A percentile compares a stretch with the other conserved stretches of the same genome.
phyloP scores from a whole-genome alignment of 2,113 vertebrate genomes.

The Leucoraja erinaceus region DNA sequence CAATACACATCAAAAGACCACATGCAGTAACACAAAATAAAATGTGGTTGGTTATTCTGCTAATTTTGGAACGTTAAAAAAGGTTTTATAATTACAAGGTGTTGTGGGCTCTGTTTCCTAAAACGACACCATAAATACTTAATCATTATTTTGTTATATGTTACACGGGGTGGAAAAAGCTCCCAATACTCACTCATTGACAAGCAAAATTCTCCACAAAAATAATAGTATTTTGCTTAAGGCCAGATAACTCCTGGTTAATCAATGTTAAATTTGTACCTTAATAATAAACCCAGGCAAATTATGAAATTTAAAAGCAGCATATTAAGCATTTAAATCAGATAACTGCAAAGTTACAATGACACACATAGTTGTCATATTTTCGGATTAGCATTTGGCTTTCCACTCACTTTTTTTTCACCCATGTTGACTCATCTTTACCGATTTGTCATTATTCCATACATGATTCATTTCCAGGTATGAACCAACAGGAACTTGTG shows the following conservation, averaged over 20 bases:
- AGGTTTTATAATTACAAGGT: too few relatives aligned
- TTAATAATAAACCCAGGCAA: background rate
- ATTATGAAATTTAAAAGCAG: background rate
- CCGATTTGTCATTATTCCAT: background rate
- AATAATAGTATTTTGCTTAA: background rate
- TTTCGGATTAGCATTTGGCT: background rate
- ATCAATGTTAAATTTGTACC: background rate
- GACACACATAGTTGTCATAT: background rate
- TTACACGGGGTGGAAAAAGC: background rate
- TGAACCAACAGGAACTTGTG: background rate
- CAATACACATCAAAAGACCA: too few relatives aligned
- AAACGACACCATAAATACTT: background rate
- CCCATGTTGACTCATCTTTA: background rate
- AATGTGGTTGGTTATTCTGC: too few relatives aligned
- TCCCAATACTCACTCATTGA: background rate
- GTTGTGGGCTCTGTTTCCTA: background rate
- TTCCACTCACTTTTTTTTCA: background rate
- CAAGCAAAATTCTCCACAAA: background rate
- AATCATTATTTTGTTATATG: too few relatives aligned
- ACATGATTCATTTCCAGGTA: background rate
- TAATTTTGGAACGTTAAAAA: too few relatives aligned
- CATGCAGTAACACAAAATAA: too few relatives aligned
- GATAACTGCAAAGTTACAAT: background rate
- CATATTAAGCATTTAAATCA: background rate
- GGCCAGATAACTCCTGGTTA: background rate